Conservation (phyloP, 2,113 vertebrate species). For the Petrocephalus zakoni region DNA sequence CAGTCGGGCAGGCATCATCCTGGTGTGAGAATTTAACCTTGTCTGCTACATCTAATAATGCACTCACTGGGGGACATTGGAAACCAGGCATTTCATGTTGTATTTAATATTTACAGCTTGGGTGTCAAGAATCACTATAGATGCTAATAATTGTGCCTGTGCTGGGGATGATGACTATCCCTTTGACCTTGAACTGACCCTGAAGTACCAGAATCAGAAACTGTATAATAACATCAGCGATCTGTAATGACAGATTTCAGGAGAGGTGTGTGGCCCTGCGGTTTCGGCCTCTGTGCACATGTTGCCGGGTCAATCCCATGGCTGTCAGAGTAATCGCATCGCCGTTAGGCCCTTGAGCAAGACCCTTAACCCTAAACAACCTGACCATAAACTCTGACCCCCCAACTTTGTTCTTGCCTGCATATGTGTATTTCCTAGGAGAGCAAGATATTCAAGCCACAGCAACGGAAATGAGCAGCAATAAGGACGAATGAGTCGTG, state of each 20-base stretch:
- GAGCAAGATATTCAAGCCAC: not conserved
- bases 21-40: not conserved
- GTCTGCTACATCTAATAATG: not conserved
- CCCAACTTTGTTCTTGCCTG: not conserved
- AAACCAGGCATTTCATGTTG: not conserved
- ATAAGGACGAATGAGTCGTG: not conserved
- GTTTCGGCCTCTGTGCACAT: not conserved
- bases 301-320: not conserved
- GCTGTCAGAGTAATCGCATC: not conserved
- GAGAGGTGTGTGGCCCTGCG: not conserved
- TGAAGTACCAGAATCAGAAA: not conserved
- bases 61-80: not conserved
- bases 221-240: not conserved
- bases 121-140: not conserved
- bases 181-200: not conserved
- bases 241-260: not conserved
- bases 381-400: not conserved
- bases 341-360: not conserved
- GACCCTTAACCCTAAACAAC: not conserved
- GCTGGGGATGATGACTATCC: not conserved
- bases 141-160: not conserved
- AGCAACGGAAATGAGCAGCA: not conserved
- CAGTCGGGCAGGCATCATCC: not conserved
- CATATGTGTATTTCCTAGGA: not conserved
- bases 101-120: not conserved